Evolutionary conservation across 23 tunicate genomes (phyloP).

Genomic region (Diplosoma virens): DNA sequence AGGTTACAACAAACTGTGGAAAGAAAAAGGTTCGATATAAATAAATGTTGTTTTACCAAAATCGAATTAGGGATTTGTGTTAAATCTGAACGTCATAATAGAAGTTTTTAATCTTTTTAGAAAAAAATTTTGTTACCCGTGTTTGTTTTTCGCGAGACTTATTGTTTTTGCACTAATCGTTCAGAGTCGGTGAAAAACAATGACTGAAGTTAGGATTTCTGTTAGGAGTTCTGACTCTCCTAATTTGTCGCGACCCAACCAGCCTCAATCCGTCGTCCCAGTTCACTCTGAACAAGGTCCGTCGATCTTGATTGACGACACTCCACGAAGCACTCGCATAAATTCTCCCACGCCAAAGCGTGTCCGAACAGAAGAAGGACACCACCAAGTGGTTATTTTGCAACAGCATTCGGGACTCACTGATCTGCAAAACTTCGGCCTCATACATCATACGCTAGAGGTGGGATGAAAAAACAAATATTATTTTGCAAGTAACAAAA

Average conservation of each 20-base stretch:
- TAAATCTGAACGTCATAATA: no score
- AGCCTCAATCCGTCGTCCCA: constrained; percentile 52
- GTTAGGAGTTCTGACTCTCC: constrained; percentile 66
- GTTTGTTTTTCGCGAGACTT: no score
- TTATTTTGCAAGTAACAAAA: no score
- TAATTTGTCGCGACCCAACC: constrained; percentile 49
- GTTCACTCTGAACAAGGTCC: constrained; percentile 23
- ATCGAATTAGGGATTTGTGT: no score
- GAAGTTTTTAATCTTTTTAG: no score
- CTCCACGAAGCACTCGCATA: constrained; percentile 9
- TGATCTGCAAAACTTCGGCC: constrained; percentile 43
- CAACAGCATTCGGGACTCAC: constrained; percentile 24
- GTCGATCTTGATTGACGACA: constrained; percentile 40
- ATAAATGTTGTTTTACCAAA: no score
- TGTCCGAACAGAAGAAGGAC: constrained; percentile 24
- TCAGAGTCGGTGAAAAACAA: no score
- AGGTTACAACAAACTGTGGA: no score
- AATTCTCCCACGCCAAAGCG: constrained; percentile 55
- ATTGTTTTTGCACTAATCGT: no score
- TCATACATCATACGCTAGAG: constrained; percentile 51
- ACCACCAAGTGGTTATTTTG: constrained; percentile 19
- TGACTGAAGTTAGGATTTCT: constrained; percentile 50
- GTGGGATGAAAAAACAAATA: constrained; percentile 29
- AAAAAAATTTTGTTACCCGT: no score
- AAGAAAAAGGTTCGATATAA: no score